Conservation (phyloP, 2,888 invertebrate species). For the Hetaerina titia region DNA sequence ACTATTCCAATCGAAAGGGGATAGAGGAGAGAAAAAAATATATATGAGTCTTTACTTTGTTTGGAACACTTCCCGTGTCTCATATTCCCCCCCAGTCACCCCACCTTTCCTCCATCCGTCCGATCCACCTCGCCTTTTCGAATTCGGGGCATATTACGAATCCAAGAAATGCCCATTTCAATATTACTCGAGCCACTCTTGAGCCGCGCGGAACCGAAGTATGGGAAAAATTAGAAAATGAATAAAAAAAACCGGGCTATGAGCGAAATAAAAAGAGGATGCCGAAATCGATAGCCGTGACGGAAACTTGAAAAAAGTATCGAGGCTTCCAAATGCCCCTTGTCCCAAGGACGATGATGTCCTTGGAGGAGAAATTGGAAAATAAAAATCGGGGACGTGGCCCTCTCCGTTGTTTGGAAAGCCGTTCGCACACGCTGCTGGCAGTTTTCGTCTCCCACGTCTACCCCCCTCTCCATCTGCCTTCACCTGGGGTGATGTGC, state of each 20-base stretch:
- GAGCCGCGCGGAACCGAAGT: neutral
- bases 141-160: neutral
- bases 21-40: neutral
- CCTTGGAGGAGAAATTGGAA: neutral
- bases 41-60: neutral
- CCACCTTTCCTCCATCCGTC: neutral
- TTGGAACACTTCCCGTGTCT: neutral
- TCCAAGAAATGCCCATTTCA: constrained; percentile 15
- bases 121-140: neutral
- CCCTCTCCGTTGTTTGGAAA: neutral
- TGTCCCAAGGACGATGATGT: neutral
- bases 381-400: neutral
- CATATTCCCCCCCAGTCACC: neutral
- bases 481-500: neutral
- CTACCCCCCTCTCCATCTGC: neutral
- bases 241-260: neutral
- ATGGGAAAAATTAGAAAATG: neutral
- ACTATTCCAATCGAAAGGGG: neutral
- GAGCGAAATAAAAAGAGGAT: neutral
- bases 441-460: neutral
- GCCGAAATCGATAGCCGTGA: neutral
- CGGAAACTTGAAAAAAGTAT: neutral
- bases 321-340: neutral
- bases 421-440: neutral
- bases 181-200: neutral